Base-by-base conservation (phyloP, 2,888 invertebrate species). In the Pogonocherus hispidulus region DNA sequence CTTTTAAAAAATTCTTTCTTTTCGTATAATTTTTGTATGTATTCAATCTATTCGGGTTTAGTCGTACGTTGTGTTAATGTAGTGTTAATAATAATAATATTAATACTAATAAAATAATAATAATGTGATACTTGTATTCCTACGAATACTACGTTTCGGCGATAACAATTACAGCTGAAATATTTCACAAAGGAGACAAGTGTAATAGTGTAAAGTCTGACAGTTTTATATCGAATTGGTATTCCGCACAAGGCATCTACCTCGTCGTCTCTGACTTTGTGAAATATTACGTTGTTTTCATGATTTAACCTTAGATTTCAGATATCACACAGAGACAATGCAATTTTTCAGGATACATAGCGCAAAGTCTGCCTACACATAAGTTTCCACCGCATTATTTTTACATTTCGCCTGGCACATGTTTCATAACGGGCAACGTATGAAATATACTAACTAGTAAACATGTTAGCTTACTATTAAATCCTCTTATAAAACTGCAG, bases 141-240 rank as follows among this genome's bases (percentile, higher is more conserved):
- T 37, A 54, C 57, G 54, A 41, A 41, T 41, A 64, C 67, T 64
- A 51, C 63, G 35, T 56, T 63, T 60, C 57, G 51, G 46, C 35
- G 52, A 47, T 64, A 64, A 62, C 67, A 62, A 44, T 65, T 46
- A 22, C 19, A 27, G 62, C 56, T 46, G 20, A 2, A 59, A 69
- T 63, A 69, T 67, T 64, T 64, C 65, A 64, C 56, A 16, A 35
- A 14, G 37, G 20, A 52, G 64, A 70, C 69, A 63, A 44, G 65
- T 63, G 67, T 66, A 63, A 68, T 66, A 63, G 70, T 60, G 63
- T 63, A 60, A 59, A 64, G 59, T 68, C 67, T 47, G 71, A 69
- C 71, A 69, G 59, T 54, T 71, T 66, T 68, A 71, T 68, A 55
- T 52, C 60, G 52, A 71, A 66, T 69, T 71, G 66, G 60, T 69